Evolutionary conservation across 2,113 vertebrate genomes (phyloP).

Genomic region (Gobiocypris rarus): DNA sequence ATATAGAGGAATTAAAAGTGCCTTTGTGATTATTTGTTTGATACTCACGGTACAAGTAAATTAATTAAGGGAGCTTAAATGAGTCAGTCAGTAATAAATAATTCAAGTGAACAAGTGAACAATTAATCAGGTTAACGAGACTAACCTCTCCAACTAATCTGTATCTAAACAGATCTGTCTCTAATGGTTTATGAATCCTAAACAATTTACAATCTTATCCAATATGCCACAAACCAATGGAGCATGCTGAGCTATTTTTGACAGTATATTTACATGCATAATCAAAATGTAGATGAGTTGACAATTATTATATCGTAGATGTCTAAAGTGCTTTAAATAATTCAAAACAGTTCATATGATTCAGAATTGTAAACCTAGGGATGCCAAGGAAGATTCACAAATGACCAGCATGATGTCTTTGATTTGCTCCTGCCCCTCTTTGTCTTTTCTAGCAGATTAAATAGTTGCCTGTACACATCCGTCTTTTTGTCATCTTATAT

Average conservation of each 20-base stretch:
- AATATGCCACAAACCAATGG: not conserved
- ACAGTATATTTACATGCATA: conserved; percentile 10
- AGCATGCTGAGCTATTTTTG: not conserved
- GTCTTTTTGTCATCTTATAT: conserved; percentile 33
- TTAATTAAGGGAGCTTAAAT: conserved; percentile 1
- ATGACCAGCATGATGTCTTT: conserved; percentile 6
- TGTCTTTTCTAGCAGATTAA: conserved; percentile 26
- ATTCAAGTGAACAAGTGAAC: conserved; percentile 27
- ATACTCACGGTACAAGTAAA: not conserved
- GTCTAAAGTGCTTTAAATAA: not conserved
- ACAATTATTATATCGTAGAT: not conserved
- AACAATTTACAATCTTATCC: not conserved
- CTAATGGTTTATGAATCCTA: not conserved
- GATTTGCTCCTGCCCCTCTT: not conserved
- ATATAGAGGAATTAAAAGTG: not conserved
- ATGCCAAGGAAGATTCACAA: not conserved
- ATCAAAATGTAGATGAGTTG: conserved; percentile 21
- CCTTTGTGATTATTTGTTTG: not conserved
- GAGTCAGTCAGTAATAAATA: conserved; percentile 27
- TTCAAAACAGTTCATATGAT: not conserved
- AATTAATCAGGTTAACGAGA: conserved; percentile 25
- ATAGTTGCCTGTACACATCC: conserved; percentile 1
- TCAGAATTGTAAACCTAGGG: not conserved
- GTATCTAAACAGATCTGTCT: not conserved
- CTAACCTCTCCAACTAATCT: conserved; percentile 5